Evolutionary conservation across 2,113 vertebrate species (phyloP).

Genomic region (Halcyon malimbica): DNA sequence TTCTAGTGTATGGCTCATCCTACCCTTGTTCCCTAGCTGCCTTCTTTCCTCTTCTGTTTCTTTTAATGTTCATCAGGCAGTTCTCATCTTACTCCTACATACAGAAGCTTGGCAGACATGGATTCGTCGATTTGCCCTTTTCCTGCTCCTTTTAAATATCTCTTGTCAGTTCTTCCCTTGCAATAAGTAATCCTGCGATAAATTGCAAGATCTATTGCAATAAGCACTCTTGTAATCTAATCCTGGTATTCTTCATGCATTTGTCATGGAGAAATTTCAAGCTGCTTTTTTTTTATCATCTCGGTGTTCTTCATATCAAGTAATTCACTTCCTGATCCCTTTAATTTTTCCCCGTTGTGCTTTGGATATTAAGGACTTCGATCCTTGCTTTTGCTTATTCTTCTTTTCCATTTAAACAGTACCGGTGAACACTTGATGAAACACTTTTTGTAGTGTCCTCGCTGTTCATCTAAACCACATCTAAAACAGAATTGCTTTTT

Average conservation of each 20-base stretch:
- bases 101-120: neutral
- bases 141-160: neutral
- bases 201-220: neutral
- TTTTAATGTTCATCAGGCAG: neutral
- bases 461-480: neutral
- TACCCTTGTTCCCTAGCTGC: neutral
- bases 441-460: neutral
- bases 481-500: neutral
- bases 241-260: neutral
- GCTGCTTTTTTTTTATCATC: neutral
- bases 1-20: neutral
- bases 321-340: neutral
- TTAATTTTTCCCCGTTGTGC: neutral
- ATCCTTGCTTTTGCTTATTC: neutral
- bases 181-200: neutral
- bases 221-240: neutral
- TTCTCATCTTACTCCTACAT: neutral
- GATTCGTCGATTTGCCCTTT: neutral
- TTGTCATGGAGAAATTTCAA: neutral
- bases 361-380: neutral
- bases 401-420: neutral
- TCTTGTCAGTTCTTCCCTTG: neutral
- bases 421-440: neutral
- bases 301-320: neutral
- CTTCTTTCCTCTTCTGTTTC: neutral